phyloP scores from a whole-genome alignment of 2,888 invertebrate species.

The Cyclophora albipunctata region DNA sequence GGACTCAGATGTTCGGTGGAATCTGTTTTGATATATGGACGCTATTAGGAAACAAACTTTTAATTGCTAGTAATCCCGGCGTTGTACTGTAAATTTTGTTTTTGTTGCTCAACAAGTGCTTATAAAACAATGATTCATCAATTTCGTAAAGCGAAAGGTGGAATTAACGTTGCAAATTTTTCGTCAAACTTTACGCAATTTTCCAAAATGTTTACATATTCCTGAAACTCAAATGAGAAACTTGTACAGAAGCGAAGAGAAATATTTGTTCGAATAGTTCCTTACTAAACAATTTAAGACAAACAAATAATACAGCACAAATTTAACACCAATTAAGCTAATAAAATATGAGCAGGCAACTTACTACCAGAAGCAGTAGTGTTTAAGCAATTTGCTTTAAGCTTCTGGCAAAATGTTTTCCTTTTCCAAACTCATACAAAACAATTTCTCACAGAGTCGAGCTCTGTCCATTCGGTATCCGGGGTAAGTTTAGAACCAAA shows the following conservation, averaged over 20 bases:
- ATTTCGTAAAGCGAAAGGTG: no score
- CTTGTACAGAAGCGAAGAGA: no score
- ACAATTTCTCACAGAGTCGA: constrained; percentile 60
- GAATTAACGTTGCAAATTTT: no score
- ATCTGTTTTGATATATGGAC: constrained; percentile 55
- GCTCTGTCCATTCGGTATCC: constrained; percentile 62
- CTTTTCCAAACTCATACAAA: constrained; percentile 67
- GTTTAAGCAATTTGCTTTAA: constrained; percentile 64
- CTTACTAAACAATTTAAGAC: constrained; percentile 1
- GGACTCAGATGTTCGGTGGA: constrained; percentile 53
- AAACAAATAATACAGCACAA: constrained; percentile 20
- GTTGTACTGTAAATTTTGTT: constrained; percentile 42
- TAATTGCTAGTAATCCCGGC: constrained; percentile 62
- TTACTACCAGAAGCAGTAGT: constrained; percentile 31
- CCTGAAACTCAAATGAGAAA: no score
- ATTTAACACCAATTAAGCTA: constrained; percentile 54
- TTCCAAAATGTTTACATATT: no score
- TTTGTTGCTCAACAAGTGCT: constrained; percentile 15
- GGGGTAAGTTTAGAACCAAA: constrained; percentile 62
- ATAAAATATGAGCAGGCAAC: constrained; percentile 48
- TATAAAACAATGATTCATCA: no score
- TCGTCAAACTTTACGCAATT: no score
- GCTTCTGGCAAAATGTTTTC: constrained; percentile 68
- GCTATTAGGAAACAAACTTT: constrained; percentile 65
- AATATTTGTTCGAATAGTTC: no score